phyloP scores from a whole-genome alignment of 64 coral and sea anemone species.

The Catalaphyllia jardinei region DNA sequence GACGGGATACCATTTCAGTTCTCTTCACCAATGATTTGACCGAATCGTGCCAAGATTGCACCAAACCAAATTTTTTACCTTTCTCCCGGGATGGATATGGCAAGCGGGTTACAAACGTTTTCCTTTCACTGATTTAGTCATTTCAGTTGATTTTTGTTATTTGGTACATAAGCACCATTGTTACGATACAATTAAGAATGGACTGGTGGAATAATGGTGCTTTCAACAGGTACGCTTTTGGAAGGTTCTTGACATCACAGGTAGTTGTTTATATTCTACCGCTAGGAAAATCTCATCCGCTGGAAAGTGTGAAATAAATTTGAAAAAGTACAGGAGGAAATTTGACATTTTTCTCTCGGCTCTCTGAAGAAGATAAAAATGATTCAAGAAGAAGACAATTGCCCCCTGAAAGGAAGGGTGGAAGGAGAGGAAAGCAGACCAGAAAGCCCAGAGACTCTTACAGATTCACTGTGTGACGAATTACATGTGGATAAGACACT shows the following conservation, averaged over 20 bases:
- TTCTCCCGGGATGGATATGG: too few relatives aligned
- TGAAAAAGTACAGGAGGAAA: too few relatives aligned
- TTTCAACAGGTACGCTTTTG: not conserved
- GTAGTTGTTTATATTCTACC: not conserved
- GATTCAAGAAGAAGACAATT: not conserved
- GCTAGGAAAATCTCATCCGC: too few relatives aligned
- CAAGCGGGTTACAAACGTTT: too few relatives aligned
- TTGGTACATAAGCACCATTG: not conserved
- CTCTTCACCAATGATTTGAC: not conserved
- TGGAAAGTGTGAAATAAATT: too few relatives aligned
- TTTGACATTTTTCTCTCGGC: too few relatives aligned
- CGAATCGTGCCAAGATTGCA: not conserved
- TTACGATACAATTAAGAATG: not conserved
- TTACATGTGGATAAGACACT: conserved; percentile 38
- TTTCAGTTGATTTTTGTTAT: not conserved
- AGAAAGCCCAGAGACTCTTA: not conserved
- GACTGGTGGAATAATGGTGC: not conserved
- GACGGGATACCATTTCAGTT: not conserved
- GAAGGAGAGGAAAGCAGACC: not conserved
- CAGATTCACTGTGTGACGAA: conserved; percentile 44
- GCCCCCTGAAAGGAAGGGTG: too few relatives aligned
- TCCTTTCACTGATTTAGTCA: too few relatives aligned
- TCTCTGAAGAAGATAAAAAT: not conserved
- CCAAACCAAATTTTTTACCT: not conserved
- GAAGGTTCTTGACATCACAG: not conserved